These are phyloP conservation scores for Antheraea assamensis DNA, from an alignment of 2,888 invertebrate species.

Conservation along the genomic window DNA sequence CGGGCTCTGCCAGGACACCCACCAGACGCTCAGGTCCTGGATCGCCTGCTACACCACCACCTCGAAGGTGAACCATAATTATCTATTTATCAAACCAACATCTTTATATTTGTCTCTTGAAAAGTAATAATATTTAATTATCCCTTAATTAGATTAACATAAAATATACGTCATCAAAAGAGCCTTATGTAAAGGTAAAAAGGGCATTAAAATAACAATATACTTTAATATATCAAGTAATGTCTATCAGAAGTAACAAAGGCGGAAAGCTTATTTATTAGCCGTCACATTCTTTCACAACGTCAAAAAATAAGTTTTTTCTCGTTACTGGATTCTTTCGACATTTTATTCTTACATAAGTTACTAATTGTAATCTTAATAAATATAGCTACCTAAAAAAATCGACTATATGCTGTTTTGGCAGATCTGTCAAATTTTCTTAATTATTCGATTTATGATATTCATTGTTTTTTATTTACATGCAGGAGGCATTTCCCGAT, in stretches of 20 bases:
- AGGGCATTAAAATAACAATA: too few relatives aligned
- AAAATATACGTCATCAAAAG: too few relatives aligned
- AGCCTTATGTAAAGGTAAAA: too few relatives aligned
- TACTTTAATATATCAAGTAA: too few relatives aligned
- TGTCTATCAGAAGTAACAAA: too few relatives aligned
- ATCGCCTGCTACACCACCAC: slow-evolving; percentile 54
- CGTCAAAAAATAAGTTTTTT: too few relatives aligned
- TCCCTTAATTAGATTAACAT: too few relatives aligned
- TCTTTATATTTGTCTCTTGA: too few relatives aligned
- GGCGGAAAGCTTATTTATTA: too few relatives aligned
- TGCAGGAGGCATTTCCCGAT: slow-evolving; percentile 65
- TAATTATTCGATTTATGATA: background rate
- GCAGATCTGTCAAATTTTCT: background rate
- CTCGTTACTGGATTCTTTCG: background rate
- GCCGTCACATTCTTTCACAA: background rate
- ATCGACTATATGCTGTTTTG: background rate
- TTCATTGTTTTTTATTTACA: slow-evolving; percentile 28
- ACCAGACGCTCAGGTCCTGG: slow-evolving; percentile 45
- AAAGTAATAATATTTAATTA: too few relatives aligned
- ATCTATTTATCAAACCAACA: slow-evolving; percentile 6
- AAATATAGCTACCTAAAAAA: background rate
- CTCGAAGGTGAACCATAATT: slow-evolving; percentile 44
- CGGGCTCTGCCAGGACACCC: slow-evolving; percentile 41
- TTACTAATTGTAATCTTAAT: background rate
- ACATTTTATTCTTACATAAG: background rate